Base-by-base conservation (phyloP, 2,888 invertebrate genomes). In the Pristionchus fissidentatus region DNA sequence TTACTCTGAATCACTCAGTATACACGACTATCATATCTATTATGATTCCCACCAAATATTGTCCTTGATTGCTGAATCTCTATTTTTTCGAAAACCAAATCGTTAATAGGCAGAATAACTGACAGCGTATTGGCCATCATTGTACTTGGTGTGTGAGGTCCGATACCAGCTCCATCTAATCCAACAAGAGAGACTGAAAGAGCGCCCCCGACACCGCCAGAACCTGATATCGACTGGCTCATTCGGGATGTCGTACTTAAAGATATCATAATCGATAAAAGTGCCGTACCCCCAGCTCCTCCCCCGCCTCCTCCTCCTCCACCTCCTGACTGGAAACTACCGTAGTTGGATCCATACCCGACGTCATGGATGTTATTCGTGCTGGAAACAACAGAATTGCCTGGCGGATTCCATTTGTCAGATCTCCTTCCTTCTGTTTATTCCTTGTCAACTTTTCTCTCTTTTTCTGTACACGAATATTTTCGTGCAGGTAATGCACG, bases 41-140 rank as follows among this genome's bases (percentile, higher is more conserved):
- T 22, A 19, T 52, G 52, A 52, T 52, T 52, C 13, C 19, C 13
- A 52, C 15, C 52, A 52, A 52, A 22, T 52, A 19, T 52, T 52
- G 22, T 15, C 52, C 52, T 52, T 52, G 13, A 52, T 15, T 15
- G 13, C 19, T 52, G 22, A 52, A 52, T 22, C 19, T 52, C 19
- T 15, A 52, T 22, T 52, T 52, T 52, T 15, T 15, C 52, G 13
- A 13, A 52, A 52, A 52, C 52, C 13, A 52, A 13, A 52, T 15
- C 52, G 15, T 52, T 13, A 52, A 52, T 52, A 52, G 15, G 22
- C 52, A 19, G 52, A 52, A 19, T 8, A n/a, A 66, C 80, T 81
- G 22, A 81, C 80, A 81, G 35, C 10, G 80, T 81, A 55, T 81
- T 81, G 29, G 80, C 80, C 80, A 81, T 81, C 80, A 81, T 81